Conservation (phyloP, 1,140 invertebrate species). For the Plutomurus gul region DNA sequence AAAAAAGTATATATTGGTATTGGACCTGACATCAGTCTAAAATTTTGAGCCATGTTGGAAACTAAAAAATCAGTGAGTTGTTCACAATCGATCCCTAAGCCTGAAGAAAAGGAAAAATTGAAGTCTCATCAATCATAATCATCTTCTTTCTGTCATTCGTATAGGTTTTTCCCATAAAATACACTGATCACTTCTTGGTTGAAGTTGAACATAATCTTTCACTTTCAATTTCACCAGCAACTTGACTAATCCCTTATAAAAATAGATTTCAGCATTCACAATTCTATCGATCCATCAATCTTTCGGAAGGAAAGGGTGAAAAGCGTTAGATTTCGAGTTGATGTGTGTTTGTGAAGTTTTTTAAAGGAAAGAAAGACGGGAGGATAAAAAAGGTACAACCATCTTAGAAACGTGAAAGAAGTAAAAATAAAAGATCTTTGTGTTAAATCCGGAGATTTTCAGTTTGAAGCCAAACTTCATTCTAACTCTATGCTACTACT, state of each 20-base stretch:
- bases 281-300: conserved; percentile 2
- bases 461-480: too few species aligned
- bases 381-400: too few species aligned
- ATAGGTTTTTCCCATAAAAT: conserved; percentile 4
- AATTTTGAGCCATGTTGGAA: too few species aligned
- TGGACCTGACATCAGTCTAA: too few species aligned
- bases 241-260: background rate
- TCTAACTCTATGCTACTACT: too few species aligned
- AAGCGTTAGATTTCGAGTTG: background rate
- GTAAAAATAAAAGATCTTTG: background rate
- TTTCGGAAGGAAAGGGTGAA: conserved; percentile 12
- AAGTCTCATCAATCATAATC: conserved; percentile 16
- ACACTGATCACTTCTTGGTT: background rate
- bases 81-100: background rate
- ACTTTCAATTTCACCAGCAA: conserved; percentile 8
- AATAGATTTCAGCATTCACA: background rate
- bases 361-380: background rate
- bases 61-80: too few species aligned
- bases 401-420: too few species aligned
- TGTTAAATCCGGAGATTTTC: background rate
- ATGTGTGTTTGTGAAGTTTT: background rate
- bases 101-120: background rate
- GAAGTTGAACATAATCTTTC: background rate
- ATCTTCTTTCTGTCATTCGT: conserved; percentile 11
- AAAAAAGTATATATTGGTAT: too few species aligned